Evolutionary conservation across 2,797 vertebrate genomes (phyloP).

Genomic region (Benthosema pterotum): DNA sequence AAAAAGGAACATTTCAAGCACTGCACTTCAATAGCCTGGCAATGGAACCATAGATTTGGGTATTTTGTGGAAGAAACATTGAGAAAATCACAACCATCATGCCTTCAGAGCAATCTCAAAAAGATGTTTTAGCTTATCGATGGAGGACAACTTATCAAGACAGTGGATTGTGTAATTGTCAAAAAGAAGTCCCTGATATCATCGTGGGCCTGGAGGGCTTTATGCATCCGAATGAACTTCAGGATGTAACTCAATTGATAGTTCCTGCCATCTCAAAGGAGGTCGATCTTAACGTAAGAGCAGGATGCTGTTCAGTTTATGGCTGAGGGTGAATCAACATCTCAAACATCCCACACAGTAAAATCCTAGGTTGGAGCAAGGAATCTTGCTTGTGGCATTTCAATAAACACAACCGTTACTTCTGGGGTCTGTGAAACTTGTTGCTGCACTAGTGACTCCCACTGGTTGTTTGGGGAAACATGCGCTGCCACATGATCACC

Average conservation of each 20-base stretch:
- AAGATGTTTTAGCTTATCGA: background rate
- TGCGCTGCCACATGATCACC: too few species aligned
- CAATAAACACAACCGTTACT: too few species aligned
- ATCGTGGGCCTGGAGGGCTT: background rate
- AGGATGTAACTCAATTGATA: slow-evolving; percentile 25
- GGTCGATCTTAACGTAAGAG: slow-evolving; percentile 3
- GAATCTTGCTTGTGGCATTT: too few species aligned
- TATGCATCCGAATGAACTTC: too few species aligned
- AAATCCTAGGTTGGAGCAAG: too few species aligned
- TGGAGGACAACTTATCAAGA: slow-evolving; percentile 20
- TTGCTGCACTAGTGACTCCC: too few species aligned
- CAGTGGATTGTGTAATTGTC: background rate
- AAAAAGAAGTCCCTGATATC: background rate
- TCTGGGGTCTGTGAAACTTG: too few species aligned
- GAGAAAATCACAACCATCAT: background rate
- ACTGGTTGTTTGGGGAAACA: too few species aligned
- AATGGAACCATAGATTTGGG: slow-evolving; percentile 49
- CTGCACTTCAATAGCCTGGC: slow-evolving; percentile 12
- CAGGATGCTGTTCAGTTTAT: background rate
- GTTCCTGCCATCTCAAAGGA: slow-evolving; percentile 1
- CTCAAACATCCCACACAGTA: too few species aligned
- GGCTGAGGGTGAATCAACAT: background rate
- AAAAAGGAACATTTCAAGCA: too few species aligned
- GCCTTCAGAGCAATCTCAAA: slow-evolving; percentile 33
- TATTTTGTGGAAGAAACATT: slow-evolving; percentile 13